Conservation (phyloP, 2,888 invertebrate genomes). For the Hirudinaria manillensis region DNA sequence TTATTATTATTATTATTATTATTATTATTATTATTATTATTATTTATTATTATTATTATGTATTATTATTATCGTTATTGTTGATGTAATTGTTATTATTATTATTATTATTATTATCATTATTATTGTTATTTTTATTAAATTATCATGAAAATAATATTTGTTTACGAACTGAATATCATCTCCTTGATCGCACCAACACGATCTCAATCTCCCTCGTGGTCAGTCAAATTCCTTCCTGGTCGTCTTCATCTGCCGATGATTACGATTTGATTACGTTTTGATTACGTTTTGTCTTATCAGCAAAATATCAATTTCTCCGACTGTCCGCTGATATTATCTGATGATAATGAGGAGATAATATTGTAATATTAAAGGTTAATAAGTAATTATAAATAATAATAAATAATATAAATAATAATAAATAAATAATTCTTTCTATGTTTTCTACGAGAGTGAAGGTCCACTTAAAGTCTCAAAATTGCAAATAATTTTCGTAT, state of each 20-base stretch:
- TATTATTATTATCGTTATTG: constrained; percentile 11
- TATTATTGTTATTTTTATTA: constrained; percentile 14
- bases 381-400: too few species aligned
- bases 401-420: too few species aligned
- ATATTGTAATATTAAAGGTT: too few species aligned
- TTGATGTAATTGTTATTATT: constrained; percentile 1
- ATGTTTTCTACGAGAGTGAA: too few species aligned
- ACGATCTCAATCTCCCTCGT: not conserved
- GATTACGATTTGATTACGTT: too few species aligned
- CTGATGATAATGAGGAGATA: too few species aligned
- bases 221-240: not conserved
- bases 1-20: constrained; percentile 17
- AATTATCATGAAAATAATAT: constrained; percentile 14
- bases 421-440: too few species aligned
- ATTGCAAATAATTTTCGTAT: too few species aligned
- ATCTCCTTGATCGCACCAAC: not conserved
- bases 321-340: too few species aligned
- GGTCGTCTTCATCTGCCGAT: not conserved
- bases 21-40: constrained; percentile 16
- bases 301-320: too few species aligned
- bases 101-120: constrained; percentile 21
- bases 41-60: constrained; percentile 18
- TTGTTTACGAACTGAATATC: constrained; percentile 2
- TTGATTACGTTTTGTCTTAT: too few species aligned
- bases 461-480: too few species aligned